Conservation (phyloP, 2,113 vertebrate species). For the Hymenochirus boettgeri region DNA sequence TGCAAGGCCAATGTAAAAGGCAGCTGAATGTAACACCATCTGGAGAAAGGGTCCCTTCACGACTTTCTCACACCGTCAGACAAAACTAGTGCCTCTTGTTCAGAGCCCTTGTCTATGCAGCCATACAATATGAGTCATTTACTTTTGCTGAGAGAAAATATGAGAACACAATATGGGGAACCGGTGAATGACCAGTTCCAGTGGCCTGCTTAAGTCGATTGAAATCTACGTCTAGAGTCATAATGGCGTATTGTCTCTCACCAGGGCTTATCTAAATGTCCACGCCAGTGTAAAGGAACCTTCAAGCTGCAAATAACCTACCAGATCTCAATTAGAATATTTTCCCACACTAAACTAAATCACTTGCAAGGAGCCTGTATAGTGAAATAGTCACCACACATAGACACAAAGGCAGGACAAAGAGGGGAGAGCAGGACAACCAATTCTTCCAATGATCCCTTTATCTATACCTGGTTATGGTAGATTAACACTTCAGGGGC, state of each 20-base stretch:
- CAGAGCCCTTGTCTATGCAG: constrained; percentile 72
- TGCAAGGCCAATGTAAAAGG: constrained; percentile 82
- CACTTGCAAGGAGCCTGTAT: constrained; percentile 61
- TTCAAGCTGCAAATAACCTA: constrained; percentile 77
- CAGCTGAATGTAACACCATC: constrained; percentile 86
- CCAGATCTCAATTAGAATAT: constrained; percentile 76
- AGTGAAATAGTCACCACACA: constrained; percentile 54
- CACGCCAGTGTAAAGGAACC: constrained; percentile 76
- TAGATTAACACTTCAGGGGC: no score
- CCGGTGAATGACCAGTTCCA: constrained; percentile 85
- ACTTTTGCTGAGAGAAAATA: constrained; percentile 87
- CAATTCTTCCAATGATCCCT: no score
- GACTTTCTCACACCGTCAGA: constrained; percentile 89
- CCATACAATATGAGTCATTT: constrained; percentile 83
- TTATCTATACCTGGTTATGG: no score
- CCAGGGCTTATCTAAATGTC: constrained; percentile 79
- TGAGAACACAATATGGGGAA: constrained; percentile 87
- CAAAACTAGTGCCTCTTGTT: constrained; percentile 90
- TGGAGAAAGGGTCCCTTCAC: constrained; percentile 80
- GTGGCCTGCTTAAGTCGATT: constrained; percentile 81
- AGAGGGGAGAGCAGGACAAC: no score
- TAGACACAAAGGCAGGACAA: no score
- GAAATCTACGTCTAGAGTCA: constrained; percentile 78
- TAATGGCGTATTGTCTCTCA: constrained; percentile 83
- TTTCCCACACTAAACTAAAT: constrained; percentile 79